These are phyloP conservation scores for Phytoseiulus persimilis DNA, from an alignment of 2,888 invertebrate genomes.

Conservation along the genomic window DNA sequence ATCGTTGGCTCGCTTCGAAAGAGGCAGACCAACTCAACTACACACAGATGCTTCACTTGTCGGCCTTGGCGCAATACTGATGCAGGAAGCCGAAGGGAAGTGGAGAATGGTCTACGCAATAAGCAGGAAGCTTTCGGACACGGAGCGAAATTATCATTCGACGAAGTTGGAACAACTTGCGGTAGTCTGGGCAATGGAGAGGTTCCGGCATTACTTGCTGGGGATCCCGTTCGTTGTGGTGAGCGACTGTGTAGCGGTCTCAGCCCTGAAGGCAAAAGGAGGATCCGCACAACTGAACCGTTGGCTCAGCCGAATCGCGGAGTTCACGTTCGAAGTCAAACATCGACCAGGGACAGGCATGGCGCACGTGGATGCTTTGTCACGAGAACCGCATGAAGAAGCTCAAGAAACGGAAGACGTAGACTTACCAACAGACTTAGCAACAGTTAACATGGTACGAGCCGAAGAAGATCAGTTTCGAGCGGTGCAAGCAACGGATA, in stretches of 20 bases:
- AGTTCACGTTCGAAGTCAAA: slow-evolving; percentile 27
- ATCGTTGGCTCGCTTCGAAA: too few species aligned
- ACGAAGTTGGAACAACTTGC: background rate
- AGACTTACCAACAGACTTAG: background rate
- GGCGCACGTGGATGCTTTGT: slow-evolving; percentile 38
- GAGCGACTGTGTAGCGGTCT: background rate
- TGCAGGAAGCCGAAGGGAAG: background rate
- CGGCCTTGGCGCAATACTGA: too few species aligned
- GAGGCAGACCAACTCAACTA: too few species aligned
- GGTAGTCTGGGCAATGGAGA: background rate
- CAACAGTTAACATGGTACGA: background rate
- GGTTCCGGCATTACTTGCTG: slow-evolving; percentile 8
- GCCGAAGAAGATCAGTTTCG: background rate
- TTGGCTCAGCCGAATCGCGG: background rate
- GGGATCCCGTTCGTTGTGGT: background rate
- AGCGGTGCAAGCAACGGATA: background rate
- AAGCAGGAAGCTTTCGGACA: slow-evolving; percentile 1
- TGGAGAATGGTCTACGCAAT: slow-evolving; percentile 13
- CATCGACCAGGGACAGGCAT: slow-evolving; percentile 35
- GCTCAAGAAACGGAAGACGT: background rate
- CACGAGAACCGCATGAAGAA: slow-evolving; percentile 17
- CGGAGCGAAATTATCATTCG: background rate
- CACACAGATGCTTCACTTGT: too few species aligned
- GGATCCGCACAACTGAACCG: background rate
- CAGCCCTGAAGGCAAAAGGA: background rate